These are phyloP conservation scores for Pongo pygmaeus DNA, from an alignment of 2,113 vertebrate genomes.

Conservation along the genomic window DNA sequence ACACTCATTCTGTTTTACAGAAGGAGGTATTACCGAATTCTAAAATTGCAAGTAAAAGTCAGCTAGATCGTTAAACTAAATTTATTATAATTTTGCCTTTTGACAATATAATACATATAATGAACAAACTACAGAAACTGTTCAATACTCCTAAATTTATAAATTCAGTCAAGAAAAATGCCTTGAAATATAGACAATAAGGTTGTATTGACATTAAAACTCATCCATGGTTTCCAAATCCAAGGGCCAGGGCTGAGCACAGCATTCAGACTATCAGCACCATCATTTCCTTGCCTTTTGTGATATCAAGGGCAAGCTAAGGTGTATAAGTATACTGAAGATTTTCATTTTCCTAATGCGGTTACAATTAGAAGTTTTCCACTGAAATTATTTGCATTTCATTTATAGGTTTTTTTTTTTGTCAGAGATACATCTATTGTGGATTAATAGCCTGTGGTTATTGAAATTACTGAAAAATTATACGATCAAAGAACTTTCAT, in stretches of 20 bases:
- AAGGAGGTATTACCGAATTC: not conserved
- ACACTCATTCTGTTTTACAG: not conserved
- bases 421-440: not conserved
- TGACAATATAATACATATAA: not conserved
- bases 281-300: not conserved
- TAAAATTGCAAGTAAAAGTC: not conserved
- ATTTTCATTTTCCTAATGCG: conserved; percentile 4
- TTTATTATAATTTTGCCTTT: not conserved
- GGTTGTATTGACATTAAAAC: not conserved
- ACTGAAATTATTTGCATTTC: not conserved
- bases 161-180: conserved; percentile 11
- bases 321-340: not conserved
- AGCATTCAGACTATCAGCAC: too few species aligned
- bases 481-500: conserved; percentile 29
- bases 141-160: not conserved
- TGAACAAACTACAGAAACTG: not conserved
- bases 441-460: not conserved
- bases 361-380: not conserved
- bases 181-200: not conserved
- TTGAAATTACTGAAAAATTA: conserved; percentile 1
- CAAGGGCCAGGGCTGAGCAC: not conserved
- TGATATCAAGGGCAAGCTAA: not conserved
- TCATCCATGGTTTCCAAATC: not conserved
- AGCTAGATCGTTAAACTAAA: not conserved
- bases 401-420: not conserved